Base-by-base conservation (phyloP, 2,797 vertebrate species). In the Toxotes lorentzi region DNA sequence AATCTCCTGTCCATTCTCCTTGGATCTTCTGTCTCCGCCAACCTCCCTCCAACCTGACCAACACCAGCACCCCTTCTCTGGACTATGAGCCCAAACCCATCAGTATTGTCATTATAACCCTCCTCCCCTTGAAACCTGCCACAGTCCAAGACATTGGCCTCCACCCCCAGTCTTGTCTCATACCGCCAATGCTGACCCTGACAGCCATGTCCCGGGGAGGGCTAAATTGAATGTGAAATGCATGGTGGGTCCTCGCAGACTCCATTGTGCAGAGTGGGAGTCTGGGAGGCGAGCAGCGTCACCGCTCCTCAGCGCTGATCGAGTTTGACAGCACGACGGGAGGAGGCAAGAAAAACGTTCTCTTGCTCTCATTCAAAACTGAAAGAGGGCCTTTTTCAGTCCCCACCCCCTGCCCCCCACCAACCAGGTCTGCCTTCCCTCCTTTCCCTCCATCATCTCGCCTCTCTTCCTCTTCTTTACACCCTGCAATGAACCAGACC, bases 161-260 rank as follows among this genome's bases (percentile, higher is more conserved):
- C 86, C 89, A 82, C 90, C 90, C 91, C 90, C 88, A 87, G 80
- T 83, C 88, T 86, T 77, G 89, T 92, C 88, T 93, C 88, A 93
- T 91, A 91, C 84, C 51, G 54, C 86, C 80, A 59, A 88, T 86
- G 89, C 90, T 94, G 94, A 94, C 94, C 94, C 94, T 93, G 94
- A 92, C 92, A 94, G 93, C 92, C 92, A 90, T 94, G 93, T 94
- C 94, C 92, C 89, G 81, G 92, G 90, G 91, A 97, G 96, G 97
- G 97, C 97, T 97, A 97, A 98, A 98, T 99, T 98, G 97, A 97
- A 98, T 98, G 97, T 97, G 97, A 98, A 98, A 97, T 98, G 97
- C 97, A 96, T 97, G 95, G 96, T 95, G 95, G 96, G 96, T 95
- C 93, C 90, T 94, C 83, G 90, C 95, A 96, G 97, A 97, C 93